Conservation (phyloP, 2,797 vertebrate genomes). For the Darevskia mixta region DNA sequence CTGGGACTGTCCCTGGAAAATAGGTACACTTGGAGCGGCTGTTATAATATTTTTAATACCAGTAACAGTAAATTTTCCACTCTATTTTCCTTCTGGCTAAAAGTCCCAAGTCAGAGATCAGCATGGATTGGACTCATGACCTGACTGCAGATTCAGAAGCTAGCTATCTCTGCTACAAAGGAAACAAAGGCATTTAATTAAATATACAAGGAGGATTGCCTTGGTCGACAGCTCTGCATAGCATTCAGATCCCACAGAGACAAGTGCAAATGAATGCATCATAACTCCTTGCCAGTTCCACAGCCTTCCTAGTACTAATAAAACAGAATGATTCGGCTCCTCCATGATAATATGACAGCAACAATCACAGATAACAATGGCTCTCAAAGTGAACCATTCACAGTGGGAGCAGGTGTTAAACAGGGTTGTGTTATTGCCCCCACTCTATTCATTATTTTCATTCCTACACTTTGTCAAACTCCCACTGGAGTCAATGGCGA, state of each 20-base stretch:
- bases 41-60: not conserved
- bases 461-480: too few relatives aligned
- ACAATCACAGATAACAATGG: too few relatives aligned
- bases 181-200: conserved; percentile 19
- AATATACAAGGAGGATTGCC: conserved; percentile 25
- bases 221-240: not conserved
- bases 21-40: too few relatives aligned
- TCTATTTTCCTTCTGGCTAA: not conserved
- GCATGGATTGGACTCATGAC: too few relatives aligned
- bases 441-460: too few relatives aligned
- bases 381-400: too few relatives aligned
- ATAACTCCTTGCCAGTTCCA: conserved; percentile 19
- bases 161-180: not conserved
- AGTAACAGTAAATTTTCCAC: not conserved
- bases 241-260: conserved; percentile 29
- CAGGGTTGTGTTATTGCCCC: too few relatives aligned
- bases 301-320: not conserved
- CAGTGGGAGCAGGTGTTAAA: too few relatives aligned
- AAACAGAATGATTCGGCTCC: not conserved
- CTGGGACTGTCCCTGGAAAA: too few relatives aligned
- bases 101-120: not conserved
- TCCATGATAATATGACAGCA: too few relatives aligned
- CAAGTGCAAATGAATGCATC: not conserved
- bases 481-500: too few relatives aligned
- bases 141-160: not conserved